Base-by-base conservation (phyloP, 2,797 vertebrate species). In the Lepidocolaptes lacrymiger region DNA sequence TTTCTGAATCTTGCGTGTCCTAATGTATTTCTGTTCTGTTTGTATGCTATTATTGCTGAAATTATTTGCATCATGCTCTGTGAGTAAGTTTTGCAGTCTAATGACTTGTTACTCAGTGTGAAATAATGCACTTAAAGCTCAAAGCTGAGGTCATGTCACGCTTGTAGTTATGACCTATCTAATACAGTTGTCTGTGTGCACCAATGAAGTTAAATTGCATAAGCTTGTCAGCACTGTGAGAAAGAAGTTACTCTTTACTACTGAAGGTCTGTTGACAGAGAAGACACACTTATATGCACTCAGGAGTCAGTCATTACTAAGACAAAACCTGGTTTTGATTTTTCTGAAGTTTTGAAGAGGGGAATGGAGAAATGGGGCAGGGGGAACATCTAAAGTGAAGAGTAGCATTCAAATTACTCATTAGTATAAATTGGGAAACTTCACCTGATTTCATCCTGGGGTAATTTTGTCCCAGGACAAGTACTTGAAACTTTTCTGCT, bases 71-170 rank as follows among this genome's bases (percentile, higher is more conserved):
- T 93, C 78, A 12, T 71, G 64, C 59, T 66, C 7, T 27, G 69
- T 66, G 69, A 63, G 5, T 80, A 75, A 86, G 67, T 76, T 88
- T 84, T 87, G 67, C 74, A 77, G 93, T 80, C 66, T 94, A 80
- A 77, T 76, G 62, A 66, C 67, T 90, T 62, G 71, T 95, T 95
- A 88, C 73, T 93, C 79, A 91, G 64, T 49, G 71, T 93, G 82
- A 93, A 93, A 80, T 88, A 91, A 86, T 46, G 67, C 66, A 44
- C 77, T 95, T 87, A 71, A 76, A 95, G 82, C 78, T 90, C 49
- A 37, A 54, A 62, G 76, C 75, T 91, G 91, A 91, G 48, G 41
- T 95, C 80, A 73, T 58, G 74, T 81, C 90, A 85, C 0, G 1
- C 77, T 89, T 79, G 63, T 58, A 55, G 54, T 81, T 89, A 59